Evolutionary conservation across 2,888 invertebrate species (phyloP), one percentile per base, ranked within the genome.

Genomic region (Stenolophus ochropezus): DNA sequence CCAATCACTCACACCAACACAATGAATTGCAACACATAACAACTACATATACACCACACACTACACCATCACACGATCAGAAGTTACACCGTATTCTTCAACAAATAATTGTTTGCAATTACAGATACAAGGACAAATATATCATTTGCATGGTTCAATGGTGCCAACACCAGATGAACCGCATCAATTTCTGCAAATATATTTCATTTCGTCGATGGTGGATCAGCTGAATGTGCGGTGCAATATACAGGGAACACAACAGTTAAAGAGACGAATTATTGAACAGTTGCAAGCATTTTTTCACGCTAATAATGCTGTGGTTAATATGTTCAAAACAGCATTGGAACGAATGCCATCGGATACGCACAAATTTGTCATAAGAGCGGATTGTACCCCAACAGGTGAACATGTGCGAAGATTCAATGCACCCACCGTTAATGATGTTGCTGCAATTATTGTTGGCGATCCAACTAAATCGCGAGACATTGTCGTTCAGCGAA

Each of bases 391-490:
- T 85, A 83, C 69, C 83, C 87, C 87, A 65, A 78, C 83, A 18
- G 87, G 87, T 78, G 58, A 83, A 84, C 86, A 88, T 82, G 85
- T 81, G 84, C 16, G 87, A 73, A 83, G 83, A 83, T 88, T 85
- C 83, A 88, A 88, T 85, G 87, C 87, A 65, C 87, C 87, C 79
- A 86, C 85, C 49, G 84, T 87, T 23, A 84, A 87, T 84, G 87
- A 88, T 86, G 87, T 88, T 56, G 87, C 86, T 14, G 84, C 87
- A 69, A 82, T 87, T 11, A 86, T 88, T 56, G 87, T 86, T 84
- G 87, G 86, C 21, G 85, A 87, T 81, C 61, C 86, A 47, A 84
- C 86, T 73, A 85, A 86, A 83, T 79, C 76, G 76, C 84, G 87
- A 49, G 86, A 87, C 84, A 87, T 89, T 83, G 77, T 73, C 85